Evolutionary conservation across 2,888 invertebrate genomes (phyloP).

Genomic region (Coelopa pilipes): DNA sequence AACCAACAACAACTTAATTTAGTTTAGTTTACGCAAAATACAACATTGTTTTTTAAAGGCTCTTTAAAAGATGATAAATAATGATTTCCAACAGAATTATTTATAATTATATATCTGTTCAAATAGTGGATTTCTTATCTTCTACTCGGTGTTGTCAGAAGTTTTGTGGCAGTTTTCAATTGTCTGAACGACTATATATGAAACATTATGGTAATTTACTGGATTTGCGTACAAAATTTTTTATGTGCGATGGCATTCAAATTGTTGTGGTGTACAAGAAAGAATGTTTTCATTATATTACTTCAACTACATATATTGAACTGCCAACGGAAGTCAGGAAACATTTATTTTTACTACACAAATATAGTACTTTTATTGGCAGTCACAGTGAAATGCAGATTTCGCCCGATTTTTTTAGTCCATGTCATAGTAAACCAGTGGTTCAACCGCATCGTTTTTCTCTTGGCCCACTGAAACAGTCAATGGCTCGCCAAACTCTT

Average conservation of each 20-base stretch:
- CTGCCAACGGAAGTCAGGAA: slow-evolving; percentile 40
- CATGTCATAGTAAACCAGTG: slow-evolving; percentile 37
- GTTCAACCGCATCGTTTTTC: slow-evolving; percentile 49
- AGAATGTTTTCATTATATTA: slow-evolving; percentile 43
- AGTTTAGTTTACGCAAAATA: too few relatives aligned
- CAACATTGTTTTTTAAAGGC: too few relatives aligned
- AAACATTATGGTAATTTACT: slow-evolving; percentile 38
- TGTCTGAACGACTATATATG: slow-evolving; percentile 40
- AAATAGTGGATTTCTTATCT: slow-evolving; percentile 41
- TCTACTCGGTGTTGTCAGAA: slow-evolving; percentile 46
- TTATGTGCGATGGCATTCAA: slow-evolving; percentile 42
- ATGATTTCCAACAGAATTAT: slow-evolving; percentile 31
- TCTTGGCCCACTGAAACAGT: slow-evolving; percentile 47
- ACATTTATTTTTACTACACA: slow-evolving; percentile 43
- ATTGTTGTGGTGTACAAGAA: slow-evolving; percentile 44
- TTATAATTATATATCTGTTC: slow-evolving; percentile 44
- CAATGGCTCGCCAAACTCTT: slow-evolving; percentile 43
- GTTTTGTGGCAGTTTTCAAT: slow-evolving; percentile 43
- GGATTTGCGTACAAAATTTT: slow-evolving; percentile 37
- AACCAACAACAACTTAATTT: too few relatives aligned
- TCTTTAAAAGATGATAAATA: too few relatives aligned
- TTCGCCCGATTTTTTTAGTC: slow-evolving; percentile 34
- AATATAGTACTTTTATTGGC: slow-evolving; percentile 37
- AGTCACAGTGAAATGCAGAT: slow-evolving; percentile 40
- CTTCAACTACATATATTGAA: slow-evolving; percentile 33